Base-by-base conservation (phyloP, 2,888 invertebrate species). In the Melitaea athalia region DNA sequence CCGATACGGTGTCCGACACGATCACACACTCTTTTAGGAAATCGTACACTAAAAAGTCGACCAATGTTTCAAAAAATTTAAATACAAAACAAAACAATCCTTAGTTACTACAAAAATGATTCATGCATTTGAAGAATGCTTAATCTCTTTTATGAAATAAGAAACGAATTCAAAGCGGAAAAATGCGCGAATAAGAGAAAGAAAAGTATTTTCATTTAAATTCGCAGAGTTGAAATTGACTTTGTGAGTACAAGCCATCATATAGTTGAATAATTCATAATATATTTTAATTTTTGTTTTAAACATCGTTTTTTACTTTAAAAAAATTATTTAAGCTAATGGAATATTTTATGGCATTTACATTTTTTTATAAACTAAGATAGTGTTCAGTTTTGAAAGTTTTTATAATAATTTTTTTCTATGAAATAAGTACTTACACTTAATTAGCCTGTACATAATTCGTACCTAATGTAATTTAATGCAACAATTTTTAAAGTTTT, bases 121-220 rank as follows among this genome's bases (percentile, higher is more conserved):
- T 72, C 70, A 43, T 68, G 68, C 72, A 72, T 74, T 81, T 79
- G 71, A 80, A 82, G 78, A 85, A 83, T 81, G 80, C 81, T 83
- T 85, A 87, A 86, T 86, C 85, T 85, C 75, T 79, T 81, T 81
- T 77, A 79, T 79, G 79, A 83, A 79, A 81, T 80, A 81, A 81
- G 77, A 76, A 78, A 77, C 75, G 78, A 81, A 79, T 79, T 80
- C 77, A 79, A 78, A 81, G 80, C 79, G 78, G 74, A 82, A 84
- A 83, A 83, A 82, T 79, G 65, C 75, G 69, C 72, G 70, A 76
- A 75, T 78, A 80, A 79, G 57, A 65, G 64, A 72, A 80, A 79
- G 79, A 78, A 80, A 81, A 81, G 79, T 79, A 82, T 82, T 87
- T 87, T 86, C 83, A 87, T 72, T 72, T 70, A 72, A 72, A 70